Evolutionary conservation across 1,140 invertebrate species (phyloP), one percentile per base, ranked within the genome.

Genomic region (Halictus rubicundus): DNA sequence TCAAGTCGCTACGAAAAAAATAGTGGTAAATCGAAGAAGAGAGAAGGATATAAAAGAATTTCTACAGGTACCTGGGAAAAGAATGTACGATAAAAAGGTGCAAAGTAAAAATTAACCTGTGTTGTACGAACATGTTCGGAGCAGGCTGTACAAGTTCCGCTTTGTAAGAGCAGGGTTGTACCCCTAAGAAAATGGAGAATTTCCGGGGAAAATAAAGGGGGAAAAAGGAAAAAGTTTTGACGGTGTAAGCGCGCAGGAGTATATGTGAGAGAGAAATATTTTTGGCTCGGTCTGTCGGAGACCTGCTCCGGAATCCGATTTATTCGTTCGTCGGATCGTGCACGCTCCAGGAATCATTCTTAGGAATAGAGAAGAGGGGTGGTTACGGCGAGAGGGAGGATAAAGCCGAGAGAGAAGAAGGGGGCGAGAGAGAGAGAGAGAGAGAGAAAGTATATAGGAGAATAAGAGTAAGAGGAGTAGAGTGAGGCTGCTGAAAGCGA

Each of bases 301-400:
- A 79, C 59, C 75, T 49, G 21, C 25, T 65, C 60, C 21, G 82
- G 23, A 81, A 85, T 85, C 82, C 68, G 83, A 77, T 84, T 80
- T 85, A 81, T 75, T 66, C 77, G 61, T 77, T 72, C 72, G 68
- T 60, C 78, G 82, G 71, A 68, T 77, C 59, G 68, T 57, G 68
- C 60, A 70, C 68, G 77, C 72, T 83, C 72, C 71, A 73, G 52
- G 63, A 69, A 81, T 84, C 78, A 84, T 85, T 85, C 78, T 73
- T n/a, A 0, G 65, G 68, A 79, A 74, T 65, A 59, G 32, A 9
- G 49, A 21, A n/a, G 19, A 6, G 5, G n/a, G 68, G 68, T 68
- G 74, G 69, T 84, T 80, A 80, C 80, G 39, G 60, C 66, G 75
- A 4, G n/a, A 65, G 8, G 49, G 42, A 25, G 42, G 12, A n/a